These are phyloP conservation scores for Belonocnema kinseyi DNA, from an alignment of 1,140 invertebrate genomes.

Conservation along the genomic window DNA sequence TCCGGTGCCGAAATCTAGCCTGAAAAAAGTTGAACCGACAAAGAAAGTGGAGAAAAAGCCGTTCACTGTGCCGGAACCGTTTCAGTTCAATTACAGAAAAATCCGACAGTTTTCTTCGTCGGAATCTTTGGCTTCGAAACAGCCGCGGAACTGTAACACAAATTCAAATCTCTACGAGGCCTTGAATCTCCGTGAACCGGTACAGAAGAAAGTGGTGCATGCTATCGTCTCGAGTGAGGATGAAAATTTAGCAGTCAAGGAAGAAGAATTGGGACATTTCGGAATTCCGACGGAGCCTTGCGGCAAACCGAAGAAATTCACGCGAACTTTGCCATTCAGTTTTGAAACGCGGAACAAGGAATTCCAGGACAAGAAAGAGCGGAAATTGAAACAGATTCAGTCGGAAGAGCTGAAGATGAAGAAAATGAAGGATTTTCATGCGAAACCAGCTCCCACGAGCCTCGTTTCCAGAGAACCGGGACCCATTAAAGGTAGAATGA, in stretches of 20 bases:
- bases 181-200: neutral
- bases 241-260: slow-evolving; percentile 48
- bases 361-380: slow-evolving; percentile 72
- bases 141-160: neutral
- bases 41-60: slow-evolving; percentile 62
- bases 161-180: neutral
- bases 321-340: slow-evolving; percentile 73
- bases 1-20: slow-evolving; percentile 54
- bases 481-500: slow-evolving; percentile 37
- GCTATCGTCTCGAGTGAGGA: slow-evolving; percentile 48
- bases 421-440: slow-evolving; percentile 64
- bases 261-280: slow-evolving; percentile 63
- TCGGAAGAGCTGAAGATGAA: slow-evolving; percentile 64
- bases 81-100: slow-evolving; percentile 53
- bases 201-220: slow-evolving; percentile 32
- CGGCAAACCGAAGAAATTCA: slow-evolving; percentile 54
- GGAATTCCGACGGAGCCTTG: slow-evolving; percentile 61
- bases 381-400: slow-evolving; percentile 74
- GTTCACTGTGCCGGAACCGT: slow-evolving; percentile 59
- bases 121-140: neutral
- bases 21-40: slow-evolving; percentile 46
- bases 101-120: neutral
- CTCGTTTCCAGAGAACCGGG: slow-evolving; percentile 40
- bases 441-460: slow-evolving; percentile 62
- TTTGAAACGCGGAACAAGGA: slow-evolving; percentile 77